Percentiles rank a stretch among this genome's conserved stretches.
phyloP scores from a whole-genome alignment of 2,888 invertebrate genomes.

The Platycnemis pennipes region DNA sequence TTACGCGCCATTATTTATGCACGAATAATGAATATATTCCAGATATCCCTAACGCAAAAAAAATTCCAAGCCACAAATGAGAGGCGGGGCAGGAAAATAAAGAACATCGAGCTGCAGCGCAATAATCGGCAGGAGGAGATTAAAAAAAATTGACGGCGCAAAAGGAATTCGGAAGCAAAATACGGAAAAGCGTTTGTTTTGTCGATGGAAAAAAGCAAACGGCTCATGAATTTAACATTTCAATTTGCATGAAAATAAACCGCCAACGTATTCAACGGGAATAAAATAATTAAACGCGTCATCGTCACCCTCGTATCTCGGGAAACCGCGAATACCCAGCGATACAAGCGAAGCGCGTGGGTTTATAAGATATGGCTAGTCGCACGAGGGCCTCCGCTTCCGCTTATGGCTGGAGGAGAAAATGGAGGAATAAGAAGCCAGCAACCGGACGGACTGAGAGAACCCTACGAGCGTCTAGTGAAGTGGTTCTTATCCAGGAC shows the following conservation, averaged over 20 bases:
- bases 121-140: neutral
- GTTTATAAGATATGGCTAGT: neutral
- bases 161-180: neutral
- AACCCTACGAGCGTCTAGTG: neutral
- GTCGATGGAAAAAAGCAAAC: neutral
- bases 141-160: neutral
- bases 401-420: neutral
- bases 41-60: neutral
- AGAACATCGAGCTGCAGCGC: neutral
- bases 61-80: neutral
- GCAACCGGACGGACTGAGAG: too few species aligned
- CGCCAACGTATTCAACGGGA: neutral
- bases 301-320: neutral
- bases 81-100: neutral
- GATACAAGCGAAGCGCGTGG: neutral
- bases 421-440: neutral
- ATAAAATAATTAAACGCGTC: neutral
- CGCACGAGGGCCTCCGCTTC: neutral
- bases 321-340: neutral
- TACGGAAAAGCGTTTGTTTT: neutral
- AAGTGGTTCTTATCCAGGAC: too few species aligned
- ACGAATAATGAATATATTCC: neutral
- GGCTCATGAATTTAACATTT: conserved; percentile 6
- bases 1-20: neutral
- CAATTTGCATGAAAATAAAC: neutral